Base-by-base conservation (phyloP, 2,797 vertebrate genomes). In the Falco berigora region DNA sequence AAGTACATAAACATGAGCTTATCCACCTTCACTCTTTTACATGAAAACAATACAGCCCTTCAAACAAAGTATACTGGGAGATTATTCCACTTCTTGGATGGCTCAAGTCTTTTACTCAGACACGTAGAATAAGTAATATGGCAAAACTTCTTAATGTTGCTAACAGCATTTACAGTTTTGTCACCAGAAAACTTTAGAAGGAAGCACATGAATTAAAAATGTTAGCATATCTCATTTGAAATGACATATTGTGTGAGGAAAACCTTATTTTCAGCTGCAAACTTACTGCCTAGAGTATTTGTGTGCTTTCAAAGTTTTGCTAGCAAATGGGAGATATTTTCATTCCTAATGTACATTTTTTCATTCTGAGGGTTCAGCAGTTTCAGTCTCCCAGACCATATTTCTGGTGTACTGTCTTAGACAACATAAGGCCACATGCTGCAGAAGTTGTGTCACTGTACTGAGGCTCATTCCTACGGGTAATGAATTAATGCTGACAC, bases 311-410 rank as follows among this genome's bases (percentile, higher is more conserved):
- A 67, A 66, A 83, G 63, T 96, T 96, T 85, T 97, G 68, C 78
- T 79, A 79, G 89, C 81, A 96, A 97, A 86, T 52, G 64, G 72
- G 92, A 97, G 95, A 91, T 90, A 71, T 82, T 97, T 96, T 94
- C 30, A 61, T 94, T 97, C 79, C 76, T 90, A 91, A 92, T 87
- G 91, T 67, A 96, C 82, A 82, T 72, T 79, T 91, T 78, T 86
- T 84, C 69, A 87, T 96, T 94, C 63, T 92, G 40, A 83, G 55
- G 44, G 78, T 93, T 96, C 93, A 96, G 78, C 46, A 59, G 40
- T 90, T 97, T 93, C 34, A 62, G 32, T 92, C 77, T 90, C 91
- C 38, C 62, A 83, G 23, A 74, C 74, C 49, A n/a, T 91, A 95
- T 95, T 96, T 96, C 49, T 77, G 46, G 20, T 68, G 19, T 9